Percentiles rank a stretch among this genome's conserved stretches.
Evolutionary conservation across 2,888 invertebrate species (phyloP).

Genomic region (Drosophila niveifrons): DNA sequence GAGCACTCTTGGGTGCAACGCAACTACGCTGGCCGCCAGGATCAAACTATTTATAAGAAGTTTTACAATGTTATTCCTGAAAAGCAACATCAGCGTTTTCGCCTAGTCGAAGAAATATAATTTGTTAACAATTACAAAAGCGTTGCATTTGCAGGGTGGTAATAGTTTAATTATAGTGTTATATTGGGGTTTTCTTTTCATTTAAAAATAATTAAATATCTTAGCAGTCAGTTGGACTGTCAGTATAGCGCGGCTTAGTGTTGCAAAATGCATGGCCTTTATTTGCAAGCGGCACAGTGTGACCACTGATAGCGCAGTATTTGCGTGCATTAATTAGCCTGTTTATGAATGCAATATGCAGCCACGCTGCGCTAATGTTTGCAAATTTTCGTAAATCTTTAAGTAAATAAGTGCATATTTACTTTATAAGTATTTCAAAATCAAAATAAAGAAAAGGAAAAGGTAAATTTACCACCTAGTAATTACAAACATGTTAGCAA

Average conservation of each 20-base stretch:
- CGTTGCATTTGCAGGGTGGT: background rate
- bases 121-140: slow-evolving; percentile 29
- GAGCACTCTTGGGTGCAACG: slow-evolving; percentile 90
- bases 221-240: background rate
- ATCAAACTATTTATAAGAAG: slow-evolving; percentile 91
- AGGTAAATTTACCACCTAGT: background rate
- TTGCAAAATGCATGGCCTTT: background rate
- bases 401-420: background rate
- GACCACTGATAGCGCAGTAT: background rate
- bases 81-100: slow-evolving; percentile 92
- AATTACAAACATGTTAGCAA: too few species aligned
- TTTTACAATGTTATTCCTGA: slow-evolving; percentile 93
- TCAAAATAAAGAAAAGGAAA: background rate
- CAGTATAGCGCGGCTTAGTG: background rate
- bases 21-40: slow-evolving; percentile 88
- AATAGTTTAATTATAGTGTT: too few species aligned
- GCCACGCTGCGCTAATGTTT: background rate
- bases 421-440: background rate
- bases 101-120: slow-evolving; percentile 90
- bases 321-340: background rate
- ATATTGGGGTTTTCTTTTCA: background rate
- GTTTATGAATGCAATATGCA: background rate
- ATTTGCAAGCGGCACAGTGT: background rate
- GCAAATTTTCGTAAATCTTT: background rate
- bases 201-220: background rate